These are phyloP conservation scores for Selenia dentaria DNA, from an alignment of 2,888 invertebrate genomes.

Conservation along the genomic window DNA sequence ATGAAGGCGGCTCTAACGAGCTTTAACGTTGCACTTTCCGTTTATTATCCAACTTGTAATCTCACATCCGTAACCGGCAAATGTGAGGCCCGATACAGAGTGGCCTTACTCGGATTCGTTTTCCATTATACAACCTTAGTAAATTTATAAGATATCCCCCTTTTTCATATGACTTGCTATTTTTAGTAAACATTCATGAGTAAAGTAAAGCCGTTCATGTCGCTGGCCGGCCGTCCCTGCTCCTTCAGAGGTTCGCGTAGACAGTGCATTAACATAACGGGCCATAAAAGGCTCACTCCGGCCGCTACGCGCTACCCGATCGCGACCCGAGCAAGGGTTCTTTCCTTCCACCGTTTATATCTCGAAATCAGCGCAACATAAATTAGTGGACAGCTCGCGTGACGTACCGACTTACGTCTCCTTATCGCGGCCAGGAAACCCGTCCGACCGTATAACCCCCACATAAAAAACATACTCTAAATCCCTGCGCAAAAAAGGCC, in stretches of 20 bases:
- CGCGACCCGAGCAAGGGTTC: slow-evolving; percentile 49
- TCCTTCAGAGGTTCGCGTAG: slow-evolving; percentile 55
- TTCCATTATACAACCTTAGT: too few species aligned
- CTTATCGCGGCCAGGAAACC: slow-evolving; percentile 79
- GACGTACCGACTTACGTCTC: slow-evolving; percentile 79
- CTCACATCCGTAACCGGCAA: slow-evolving; percentile 42
- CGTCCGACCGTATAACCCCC: slow-evolving; percentile 52
- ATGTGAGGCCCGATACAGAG: neutral
- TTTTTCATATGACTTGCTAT: too few species aligned
- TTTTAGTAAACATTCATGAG: too few species aligned
- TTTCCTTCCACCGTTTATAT: slow-evolving; percentile 59
- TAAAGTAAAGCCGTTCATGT: neutral
- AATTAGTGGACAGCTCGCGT: slow-evolving; percentile 82
- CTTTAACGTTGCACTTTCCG: slow-evolving; percentile 61
- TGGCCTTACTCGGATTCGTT: neutral
- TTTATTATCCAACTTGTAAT: slow-evolving; percentile 68
- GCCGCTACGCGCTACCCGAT: slow-evolving; percentile 22
- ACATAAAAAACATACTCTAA: slow-evolving; percentile 57
- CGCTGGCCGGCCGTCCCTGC: neutral
- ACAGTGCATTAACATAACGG: slow-evolving; percentile 68
- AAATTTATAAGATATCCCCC: too few species aligned
- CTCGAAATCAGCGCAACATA: slow-evolving; percentile 81
- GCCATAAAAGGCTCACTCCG: slow-evolving; percentile 39
- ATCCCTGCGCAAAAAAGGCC: slow-evolving; percentile 51
- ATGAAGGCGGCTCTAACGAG: slow-evolving; percentile 74